These are phyloP conservation scores for Clarias pachynema DNA, from an alignment of 2,797 vertebrate species.

Conservation along the genomic window DNA sequence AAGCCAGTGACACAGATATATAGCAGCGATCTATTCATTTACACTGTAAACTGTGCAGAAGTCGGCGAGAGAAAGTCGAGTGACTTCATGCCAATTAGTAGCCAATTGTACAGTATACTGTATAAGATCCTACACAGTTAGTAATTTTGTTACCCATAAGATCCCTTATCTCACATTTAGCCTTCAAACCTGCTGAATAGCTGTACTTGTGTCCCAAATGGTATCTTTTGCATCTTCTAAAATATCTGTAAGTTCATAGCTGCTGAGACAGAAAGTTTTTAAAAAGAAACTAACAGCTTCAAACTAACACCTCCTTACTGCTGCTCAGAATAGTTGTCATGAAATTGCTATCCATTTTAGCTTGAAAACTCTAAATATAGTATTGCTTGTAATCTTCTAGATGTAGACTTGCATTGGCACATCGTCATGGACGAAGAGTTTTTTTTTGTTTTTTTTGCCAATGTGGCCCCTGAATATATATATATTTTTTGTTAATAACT, in stretches of 20 bases:
- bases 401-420: too few species aligned
- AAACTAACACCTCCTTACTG: neutral
- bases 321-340: neutral
- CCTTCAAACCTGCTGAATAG: conserved; percentile 1
- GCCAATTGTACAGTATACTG: neutral
- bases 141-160: too few species aligned
- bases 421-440: neutral
- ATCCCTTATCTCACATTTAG: neutral
- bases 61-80: neutral
- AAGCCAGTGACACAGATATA: neutral
- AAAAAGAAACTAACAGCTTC: neutral
- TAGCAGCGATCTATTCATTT: neutral
- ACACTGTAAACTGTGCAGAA: neutral
- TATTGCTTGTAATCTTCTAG: neutral
- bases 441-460: neutral
- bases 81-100: neutral
- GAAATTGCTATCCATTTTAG: neutral
- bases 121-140: neutral
- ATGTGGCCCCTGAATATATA: neutral
- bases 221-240: neutral
- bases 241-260: neutral
- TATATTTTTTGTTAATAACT: too few species aligned
- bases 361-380: neutral
- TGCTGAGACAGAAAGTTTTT: neutral
- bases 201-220: neutral